Evolutionary conservation across 2,113 vertebrate genomes (phyloP), one percentile per base, ranked within the genome.

Genomic region (Tympanuchus pallidicinctus): DNA sequence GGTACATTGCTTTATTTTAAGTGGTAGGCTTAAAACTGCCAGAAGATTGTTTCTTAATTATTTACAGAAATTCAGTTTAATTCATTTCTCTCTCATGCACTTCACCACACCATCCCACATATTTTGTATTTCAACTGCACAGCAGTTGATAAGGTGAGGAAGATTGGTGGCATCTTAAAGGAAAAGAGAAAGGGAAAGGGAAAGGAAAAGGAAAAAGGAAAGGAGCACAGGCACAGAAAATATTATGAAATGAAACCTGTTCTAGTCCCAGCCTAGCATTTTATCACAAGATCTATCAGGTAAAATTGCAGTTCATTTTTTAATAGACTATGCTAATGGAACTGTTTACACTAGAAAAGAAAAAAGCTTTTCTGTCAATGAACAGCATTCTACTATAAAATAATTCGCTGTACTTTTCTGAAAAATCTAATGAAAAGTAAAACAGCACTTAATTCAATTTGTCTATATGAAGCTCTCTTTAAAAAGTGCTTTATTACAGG

Each of bases 401-500:
- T 38, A 59, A 43, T 92, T 80, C 72, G 74, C 66, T 86, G 43
- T 36, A 63, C 27, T 50, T 76, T 34, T 79, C 64, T 71, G 50
- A 82, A 76, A 93, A 91, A 71, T 64, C 34, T 72, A 88, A 88
- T 88, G 72, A 75, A 92, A 95, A 83, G 32, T 89, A 86, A 60
- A 88, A 4, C 36, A 86, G 19, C 61, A 43, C 20, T 78, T 94
- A 86, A 81, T 94, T 87, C 8, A 65, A 42, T 86, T 88, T 78
- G n/a, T 91, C 76, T 86, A 42, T 93, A 75, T 45, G 61, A 88
- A 88, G 47, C 6, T 70, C 57, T 71, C 50, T 52, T 88, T 74
- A 85, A 95, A 95, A 95, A 95, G 27, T 52, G 28, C 43, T 90
- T 92, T 95, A 87, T 91, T 83, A 75, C 90, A 78, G n/a, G 4